Conservation (phyloP, 2,113 vertebrate species). For the Rousettus leschenaultii region DNA sequence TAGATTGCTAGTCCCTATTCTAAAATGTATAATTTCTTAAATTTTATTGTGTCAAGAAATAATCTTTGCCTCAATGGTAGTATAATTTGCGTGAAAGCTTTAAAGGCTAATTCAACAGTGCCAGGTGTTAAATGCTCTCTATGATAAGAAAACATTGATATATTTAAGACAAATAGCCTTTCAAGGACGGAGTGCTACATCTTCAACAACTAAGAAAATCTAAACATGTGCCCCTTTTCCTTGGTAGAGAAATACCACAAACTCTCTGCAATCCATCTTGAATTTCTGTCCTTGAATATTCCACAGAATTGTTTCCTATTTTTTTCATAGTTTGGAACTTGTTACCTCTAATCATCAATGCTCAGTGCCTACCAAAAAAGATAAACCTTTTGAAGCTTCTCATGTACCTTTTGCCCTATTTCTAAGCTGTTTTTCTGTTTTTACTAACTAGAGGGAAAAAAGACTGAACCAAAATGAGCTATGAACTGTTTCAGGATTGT, state of each 20-base stretch:
- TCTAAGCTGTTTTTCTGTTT: slow-evolving; percentile 21
- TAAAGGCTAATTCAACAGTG: neutral
- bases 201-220: neutral
- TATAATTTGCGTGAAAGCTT: neutral
- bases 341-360: neutral
- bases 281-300: neutral
- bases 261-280: neutral
- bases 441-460: neutral
- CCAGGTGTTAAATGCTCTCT: neutral
- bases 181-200: neutral
- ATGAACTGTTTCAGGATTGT: neutral
- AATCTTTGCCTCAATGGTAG: neutral
- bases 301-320: neutral
- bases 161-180: neutral
- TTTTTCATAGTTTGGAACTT: slow-evolving; percentile 34
- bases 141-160: neutral
- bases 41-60: neutral
- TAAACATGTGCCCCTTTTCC: neutral
- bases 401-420: neutral
- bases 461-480: neutral
- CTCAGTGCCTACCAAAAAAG: neutral
- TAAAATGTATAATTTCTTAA: neutral
- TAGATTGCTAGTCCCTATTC: neutral
- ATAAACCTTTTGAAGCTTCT: neutral
- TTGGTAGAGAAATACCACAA: neutral